Evolutionary conservation across 2,113 vertebrate species (phyloP).

Genomic region (Sylvilagus bachmani): DNA sequence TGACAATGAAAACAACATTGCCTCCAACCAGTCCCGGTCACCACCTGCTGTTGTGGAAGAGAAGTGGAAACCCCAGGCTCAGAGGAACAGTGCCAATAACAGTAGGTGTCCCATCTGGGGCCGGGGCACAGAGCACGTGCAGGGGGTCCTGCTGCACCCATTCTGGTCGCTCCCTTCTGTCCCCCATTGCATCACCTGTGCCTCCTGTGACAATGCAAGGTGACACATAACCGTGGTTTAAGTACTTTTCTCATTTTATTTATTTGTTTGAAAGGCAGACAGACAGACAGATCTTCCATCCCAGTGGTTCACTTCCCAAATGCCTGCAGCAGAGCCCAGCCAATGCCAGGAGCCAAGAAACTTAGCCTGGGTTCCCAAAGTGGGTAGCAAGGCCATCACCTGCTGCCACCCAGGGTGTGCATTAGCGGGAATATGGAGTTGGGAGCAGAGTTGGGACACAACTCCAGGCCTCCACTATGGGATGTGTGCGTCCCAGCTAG

Average conservation of each 20-base stretch:
- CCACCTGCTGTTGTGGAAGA: conserved; percentile 91
- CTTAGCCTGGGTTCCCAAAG: too few relatives aligned
- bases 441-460: too few relatives aligned
- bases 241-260: neutral
- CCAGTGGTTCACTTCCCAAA: too few relatives aligned
- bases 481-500: too few relatives aligned
- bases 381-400: too few relatives aligned
- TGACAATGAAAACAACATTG: conserved; percentile 97
- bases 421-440: too few relatives aligned
- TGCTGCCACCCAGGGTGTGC: too few relatives aligned
- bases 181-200: neutral
- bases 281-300: too few relatives aligned
- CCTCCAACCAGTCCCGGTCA: conserved; percentile 94
- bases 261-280: too few relatives aligned
- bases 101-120: conserved; percentile 88
- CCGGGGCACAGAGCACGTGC: neutral
- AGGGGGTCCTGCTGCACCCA: neutral
- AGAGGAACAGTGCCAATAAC: conserved; percentile 95
- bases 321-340: too few relatives aligned
- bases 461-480: too few relatives aligned
- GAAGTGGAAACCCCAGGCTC: conserved; percentile 94
- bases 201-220: accelerated
- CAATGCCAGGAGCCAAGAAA: too few relatives aligned
- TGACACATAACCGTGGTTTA: accelerated
- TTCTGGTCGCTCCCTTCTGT: accelerated